phyloP scores from a whole-genome alignment of 2,113 vertebrate genomes.

The Ceyx melanurus region DNA sequence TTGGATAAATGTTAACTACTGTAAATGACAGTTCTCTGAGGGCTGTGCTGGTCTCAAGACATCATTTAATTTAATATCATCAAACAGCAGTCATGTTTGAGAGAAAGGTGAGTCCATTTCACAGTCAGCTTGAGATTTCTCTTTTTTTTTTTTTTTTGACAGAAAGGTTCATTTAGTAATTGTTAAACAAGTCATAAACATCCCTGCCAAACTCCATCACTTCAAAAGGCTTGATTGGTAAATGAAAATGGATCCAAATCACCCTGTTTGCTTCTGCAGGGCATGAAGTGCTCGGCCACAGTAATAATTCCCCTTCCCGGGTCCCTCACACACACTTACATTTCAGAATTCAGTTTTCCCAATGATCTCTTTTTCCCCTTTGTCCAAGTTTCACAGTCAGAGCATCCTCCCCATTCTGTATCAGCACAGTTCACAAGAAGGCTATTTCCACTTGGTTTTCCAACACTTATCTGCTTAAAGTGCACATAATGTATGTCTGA shows the following conservation, averaged over 20 bases:
- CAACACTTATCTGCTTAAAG: conserved; percentile 62
- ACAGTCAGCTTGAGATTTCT: neutral
- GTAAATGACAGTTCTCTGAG: conserved; percentile 31
- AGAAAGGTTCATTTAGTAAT: conserved; percentile 39
- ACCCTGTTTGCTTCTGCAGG: conserved; percentile 32
- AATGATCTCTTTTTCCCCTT: neutral
- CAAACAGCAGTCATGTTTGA: neutral
- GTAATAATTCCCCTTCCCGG: conserved; percentile 14
- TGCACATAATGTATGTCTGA: conserved; percentile 69
- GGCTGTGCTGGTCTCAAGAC: neutral
- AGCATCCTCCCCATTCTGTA: conserved; percentile 25
- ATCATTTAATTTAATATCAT: conserved; percentile 46
- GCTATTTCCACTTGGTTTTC: conserved; percentile 64
- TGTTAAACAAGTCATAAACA: conserved; percentile 60
- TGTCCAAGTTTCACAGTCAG: conserved; percentile 42
- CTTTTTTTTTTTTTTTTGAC: conserved; percentile 27
- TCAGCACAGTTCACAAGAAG: conserved; percentile 43
- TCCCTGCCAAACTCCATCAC: conserved; percentile 42
- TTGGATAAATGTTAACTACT: conserved; percentile 28
- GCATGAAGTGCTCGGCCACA: neutral
- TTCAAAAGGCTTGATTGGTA: conserved; percentile 37
- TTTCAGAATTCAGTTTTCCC: conserved; percentile 48
- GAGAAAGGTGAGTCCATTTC: conserved; percentile 26
- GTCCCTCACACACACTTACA: neutral
- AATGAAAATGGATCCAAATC: conserved; percentile 57